These are phyloP conservation scores for Sylvietta virens DNA, from an alignment of 2,113 vertebrate genomes.

Conservation along the genomic window DNA sequence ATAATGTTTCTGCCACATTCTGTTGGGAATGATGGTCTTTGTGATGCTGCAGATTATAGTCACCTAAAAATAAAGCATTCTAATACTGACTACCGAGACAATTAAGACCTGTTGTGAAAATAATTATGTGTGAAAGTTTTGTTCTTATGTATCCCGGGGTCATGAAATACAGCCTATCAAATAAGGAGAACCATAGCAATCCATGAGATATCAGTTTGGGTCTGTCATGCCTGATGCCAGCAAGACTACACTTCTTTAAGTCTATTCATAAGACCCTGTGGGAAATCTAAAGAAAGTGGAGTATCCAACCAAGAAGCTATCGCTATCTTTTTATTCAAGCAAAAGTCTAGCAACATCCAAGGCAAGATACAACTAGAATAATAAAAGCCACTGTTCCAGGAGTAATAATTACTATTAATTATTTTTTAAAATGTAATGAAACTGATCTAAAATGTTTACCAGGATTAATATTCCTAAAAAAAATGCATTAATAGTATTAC, in stretches of 20 bases:
- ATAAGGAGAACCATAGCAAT: not conserved
- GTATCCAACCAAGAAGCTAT: not conserved
- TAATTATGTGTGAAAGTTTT: not conserved
- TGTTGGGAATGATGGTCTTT: not conserved
- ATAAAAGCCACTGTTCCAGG: not conserved
- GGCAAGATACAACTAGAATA: not conserved
- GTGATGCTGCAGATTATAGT: not conserved
- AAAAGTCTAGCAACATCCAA: not conserved
- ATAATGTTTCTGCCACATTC: not conserved
- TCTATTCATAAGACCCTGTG: not conserved
- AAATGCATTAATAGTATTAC: rapidly evolving
- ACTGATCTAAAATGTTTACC: not conserved
- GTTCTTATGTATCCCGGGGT: not conserved
- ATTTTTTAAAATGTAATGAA: not conserved
- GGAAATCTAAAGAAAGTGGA: not conserved
- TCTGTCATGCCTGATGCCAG: not conserved
- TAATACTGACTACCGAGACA: not conserved
- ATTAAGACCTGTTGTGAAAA: not conserved
- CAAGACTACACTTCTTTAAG: not conserved
- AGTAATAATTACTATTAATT: not conserved
- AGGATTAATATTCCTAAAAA: not conserved
- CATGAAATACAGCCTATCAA: not conserved
- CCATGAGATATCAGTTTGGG: not conserved
- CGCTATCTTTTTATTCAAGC: not conserved
- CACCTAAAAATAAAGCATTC: not conserved